phyloP scores from a whole-genome alignment of 64 coral and sea anemone species.

The Dendronephthya gigantea region DNA sequence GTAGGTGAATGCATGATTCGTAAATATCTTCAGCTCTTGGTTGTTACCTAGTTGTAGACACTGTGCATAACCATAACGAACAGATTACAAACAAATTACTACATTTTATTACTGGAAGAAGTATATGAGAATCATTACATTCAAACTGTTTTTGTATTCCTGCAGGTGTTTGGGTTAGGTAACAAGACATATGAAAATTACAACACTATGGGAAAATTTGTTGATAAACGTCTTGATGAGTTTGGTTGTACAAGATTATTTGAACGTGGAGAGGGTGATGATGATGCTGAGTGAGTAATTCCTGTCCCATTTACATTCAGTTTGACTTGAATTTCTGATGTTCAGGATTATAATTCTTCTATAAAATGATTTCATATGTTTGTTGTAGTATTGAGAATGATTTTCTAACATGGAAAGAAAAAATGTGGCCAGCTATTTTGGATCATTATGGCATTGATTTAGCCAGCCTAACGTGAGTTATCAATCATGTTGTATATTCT shows the following conservation, averaged over 20 bases:
- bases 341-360: background rate
- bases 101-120: no score
- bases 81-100: no score
- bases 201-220: conserved; percentile 82
- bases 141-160: background rate
- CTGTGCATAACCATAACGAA: no score
- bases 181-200: conserved; percentile 85
- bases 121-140: no score
- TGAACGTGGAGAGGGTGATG: conserved; percentile 83
- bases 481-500: no score
- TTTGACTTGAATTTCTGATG: no score
- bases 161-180: conserved; percentile 78
- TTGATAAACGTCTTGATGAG: conserved; percentile 78
- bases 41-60: no score
- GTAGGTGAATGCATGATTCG: conserved; percentile 39
- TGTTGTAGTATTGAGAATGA: conserved; percentile 83
- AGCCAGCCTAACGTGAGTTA: conserved; percentile 7
- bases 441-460: conserved; percentile 75
- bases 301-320: no score
- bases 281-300: conserved; percentile 98
- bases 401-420: conserved; percentile 92
- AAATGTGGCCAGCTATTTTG: conserved; percentile 83
- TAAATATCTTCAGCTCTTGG: no score
- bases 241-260: conserved; percentile 72
- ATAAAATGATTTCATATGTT: background rate